These are phyloP conservation scores for Diarsia dahlii DNA, from an alignment of 2,888 invertebrate genomes.

Conservation along the genomic window DNA sequence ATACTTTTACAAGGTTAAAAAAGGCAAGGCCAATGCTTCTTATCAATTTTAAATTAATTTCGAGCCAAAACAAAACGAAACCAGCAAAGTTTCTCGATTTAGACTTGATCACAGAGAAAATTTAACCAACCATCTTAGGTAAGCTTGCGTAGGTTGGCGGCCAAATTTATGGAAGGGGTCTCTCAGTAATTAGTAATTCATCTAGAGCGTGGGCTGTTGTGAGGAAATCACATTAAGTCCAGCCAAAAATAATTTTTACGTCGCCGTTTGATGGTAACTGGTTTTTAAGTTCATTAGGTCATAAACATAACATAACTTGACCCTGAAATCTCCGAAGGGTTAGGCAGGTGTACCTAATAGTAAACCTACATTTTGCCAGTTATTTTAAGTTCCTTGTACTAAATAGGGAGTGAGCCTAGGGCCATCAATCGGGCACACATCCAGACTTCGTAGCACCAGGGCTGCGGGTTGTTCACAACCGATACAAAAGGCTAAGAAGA, in stretches of 20 bases:
- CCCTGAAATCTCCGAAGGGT: too few species aligned
- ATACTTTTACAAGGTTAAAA: neutral
- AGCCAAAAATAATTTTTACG: neutral
- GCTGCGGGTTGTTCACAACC: too few species aligned
- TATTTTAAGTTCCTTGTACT: neutral
- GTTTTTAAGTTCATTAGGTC: neutral
- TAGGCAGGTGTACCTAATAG: too few species aligned
- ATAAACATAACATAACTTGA: neutral
- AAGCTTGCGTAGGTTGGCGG: neutral
- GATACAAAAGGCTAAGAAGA: too few species aligned
- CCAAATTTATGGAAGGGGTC: neutral
- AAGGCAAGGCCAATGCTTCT: neutral
- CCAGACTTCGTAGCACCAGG: too few species aligned
- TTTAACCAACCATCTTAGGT: slow-evolving; percentile 1
- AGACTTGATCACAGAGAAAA: neutral
- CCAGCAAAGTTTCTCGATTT: neutral
- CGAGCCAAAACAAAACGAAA: neutral
- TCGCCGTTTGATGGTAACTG: neutral
- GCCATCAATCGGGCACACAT: too few species aligned
- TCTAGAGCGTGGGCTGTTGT: slow-evolving; percentile 13
- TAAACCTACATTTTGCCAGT: neutral
- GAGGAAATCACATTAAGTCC: slow-evolving; percentile 1
- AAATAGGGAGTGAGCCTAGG: too few species aligned
- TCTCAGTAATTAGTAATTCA: slow-evolving; percentile 29
- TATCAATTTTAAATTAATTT: neutral